Evolutionary conservation across 2,113 vertebrate species (phyloP).

Genomic region (Chloebia gouldiae): DNA sequence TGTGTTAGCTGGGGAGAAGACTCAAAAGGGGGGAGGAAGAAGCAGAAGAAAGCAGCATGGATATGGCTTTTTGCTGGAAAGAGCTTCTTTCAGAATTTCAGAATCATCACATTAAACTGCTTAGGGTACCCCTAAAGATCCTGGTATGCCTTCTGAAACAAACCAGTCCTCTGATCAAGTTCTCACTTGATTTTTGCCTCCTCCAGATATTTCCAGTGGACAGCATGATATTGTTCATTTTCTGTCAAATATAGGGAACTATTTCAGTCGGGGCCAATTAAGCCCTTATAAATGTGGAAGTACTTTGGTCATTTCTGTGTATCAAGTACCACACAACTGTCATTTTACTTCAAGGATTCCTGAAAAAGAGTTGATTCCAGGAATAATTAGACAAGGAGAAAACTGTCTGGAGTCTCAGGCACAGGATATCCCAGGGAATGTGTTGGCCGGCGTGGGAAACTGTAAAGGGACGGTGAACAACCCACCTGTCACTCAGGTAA

Average conservation of each 20-base stretch:
- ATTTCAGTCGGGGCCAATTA: neutral
- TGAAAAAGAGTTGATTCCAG: conserved; percentile 86
- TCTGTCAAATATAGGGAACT: neutral
- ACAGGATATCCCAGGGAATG: conserved; percentile 77
- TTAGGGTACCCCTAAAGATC: neutral
- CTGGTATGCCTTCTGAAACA: neutral
- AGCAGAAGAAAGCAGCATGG: neutral
- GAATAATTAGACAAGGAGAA: conserved; percentile 85
- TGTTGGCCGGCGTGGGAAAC: conserved; percentile 73
- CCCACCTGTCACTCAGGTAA: conserved; percentile 87
- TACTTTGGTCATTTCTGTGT: neutral
- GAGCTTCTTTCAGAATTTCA: neutral
- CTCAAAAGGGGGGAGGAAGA: neutral
- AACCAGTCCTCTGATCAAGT: neutral
- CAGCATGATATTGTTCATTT: neutral
- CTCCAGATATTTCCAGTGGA: neutral
- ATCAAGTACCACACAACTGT: neutral
- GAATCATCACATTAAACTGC: neutral
- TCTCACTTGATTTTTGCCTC: neutral
- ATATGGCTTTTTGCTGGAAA: neutral
- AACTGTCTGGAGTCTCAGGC: conserved; percentile 87
- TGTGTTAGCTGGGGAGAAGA: neutral
- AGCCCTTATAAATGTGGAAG: neutral
- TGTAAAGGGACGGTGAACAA: conserved; percentile 81
- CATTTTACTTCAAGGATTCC: conserved; percentile 83